These are phyloP conservation scores for Dysmachus trigonus DNA, from an alignment of 2,888 invertebrate species.

Conservation along the genomic window DNA sequence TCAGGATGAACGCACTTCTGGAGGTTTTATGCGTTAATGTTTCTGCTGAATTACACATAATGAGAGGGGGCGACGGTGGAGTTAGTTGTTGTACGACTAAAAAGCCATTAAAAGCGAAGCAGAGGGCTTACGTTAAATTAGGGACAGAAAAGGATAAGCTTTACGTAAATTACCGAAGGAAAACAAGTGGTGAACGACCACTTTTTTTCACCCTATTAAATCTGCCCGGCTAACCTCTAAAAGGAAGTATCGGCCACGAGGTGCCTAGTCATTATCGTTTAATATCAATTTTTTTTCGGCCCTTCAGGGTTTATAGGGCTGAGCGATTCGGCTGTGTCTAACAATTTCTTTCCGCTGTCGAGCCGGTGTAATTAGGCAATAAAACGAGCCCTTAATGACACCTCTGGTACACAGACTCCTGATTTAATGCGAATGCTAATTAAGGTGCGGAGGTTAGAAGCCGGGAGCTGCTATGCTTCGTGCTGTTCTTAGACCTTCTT, in stretches of 20 bases:
- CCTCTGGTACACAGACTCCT: background rate
- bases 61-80: background rate
- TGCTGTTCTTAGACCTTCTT: background rate
- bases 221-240: background rate
- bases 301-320: background rate
- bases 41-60: background rate
- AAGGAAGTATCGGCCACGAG: background rate
- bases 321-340: background rate
- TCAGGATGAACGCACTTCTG: background rate
- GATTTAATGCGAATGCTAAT: slow-evolving; percentile 10
- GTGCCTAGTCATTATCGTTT: background rate
- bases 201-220: background rate
- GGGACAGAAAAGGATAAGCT: background rate
- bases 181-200: background rate
- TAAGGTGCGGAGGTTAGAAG: background rate
- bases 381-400: background rate
- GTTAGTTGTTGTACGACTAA: background rate
- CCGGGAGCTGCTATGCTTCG: background rate
- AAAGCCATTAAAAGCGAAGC: background rate
- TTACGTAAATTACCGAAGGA: background rate
- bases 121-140: background rate
- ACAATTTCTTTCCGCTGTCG: background rate
- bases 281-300: background rate
- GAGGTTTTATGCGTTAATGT: background rate
- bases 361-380: background rate